Evolutionary conservation across 2,888 invertebrate genomes (phyloP).

Genomic region (Cephus sareptanus): DNA sequence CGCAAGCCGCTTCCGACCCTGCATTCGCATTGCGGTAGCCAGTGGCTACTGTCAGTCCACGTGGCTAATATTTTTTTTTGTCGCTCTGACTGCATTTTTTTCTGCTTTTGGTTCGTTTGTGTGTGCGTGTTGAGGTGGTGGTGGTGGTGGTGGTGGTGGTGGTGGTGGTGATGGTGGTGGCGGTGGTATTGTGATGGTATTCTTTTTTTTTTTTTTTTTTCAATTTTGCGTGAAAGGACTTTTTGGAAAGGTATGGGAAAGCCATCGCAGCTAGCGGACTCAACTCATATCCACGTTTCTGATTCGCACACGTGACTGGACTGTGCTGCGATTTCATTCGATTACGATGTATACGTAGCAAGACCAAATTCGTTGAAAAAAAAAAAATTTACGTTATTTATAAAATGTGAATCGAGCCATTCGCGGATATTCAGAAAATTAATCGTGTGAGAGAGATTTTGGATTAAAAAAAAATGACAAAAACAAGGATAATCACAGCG

Average conservation of each 20-base stretch:
- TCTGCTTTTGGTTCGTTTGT: background rate
- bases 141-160: constrained; percentile 7
- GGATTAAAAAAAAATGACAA: background rate
- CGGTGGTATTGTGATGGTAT: background rate
- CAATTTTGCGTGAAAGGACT: constrained; percentile 4
- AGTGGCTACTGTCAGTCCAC: constrained; percentile 44
- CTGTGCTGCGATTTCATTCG: background rate
- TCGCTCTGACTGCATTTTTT: constrained; percentile 19
- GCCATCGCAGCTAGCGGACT: constrained; percentile 25
- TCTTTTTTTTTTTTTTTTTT: background rate
- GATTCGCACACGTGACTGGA: background rate
- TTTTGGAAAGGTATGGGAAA: constrained; percentile 20
- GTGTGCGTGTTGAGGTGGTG: constrained; percentile 1
- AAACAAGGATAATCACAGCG: background rate
- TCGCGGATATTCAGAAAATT: background rate
- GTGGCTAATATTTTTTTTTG: constrained; percentile 40
- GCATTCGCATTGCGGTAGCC: constrained; percentile 47
- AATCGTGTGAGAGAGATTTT: background rate
- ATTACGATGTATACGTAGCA: background rate
- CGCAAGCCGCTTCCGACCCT: constrained; percentile 72
- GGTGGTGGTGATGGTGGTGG: constrained; percentile 7
- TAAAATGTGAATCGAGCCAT: background rate
- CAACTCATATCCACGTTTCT: constrained; percentile 10
- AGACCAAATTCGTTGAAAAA: background rate
- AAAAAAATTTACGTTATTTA: background rate